Evolutionary conservation across 2,888 invertebrate species (phyloP), one percentile per base, ranked within the genome.

Genomic region (Melieria picta): DNA sequence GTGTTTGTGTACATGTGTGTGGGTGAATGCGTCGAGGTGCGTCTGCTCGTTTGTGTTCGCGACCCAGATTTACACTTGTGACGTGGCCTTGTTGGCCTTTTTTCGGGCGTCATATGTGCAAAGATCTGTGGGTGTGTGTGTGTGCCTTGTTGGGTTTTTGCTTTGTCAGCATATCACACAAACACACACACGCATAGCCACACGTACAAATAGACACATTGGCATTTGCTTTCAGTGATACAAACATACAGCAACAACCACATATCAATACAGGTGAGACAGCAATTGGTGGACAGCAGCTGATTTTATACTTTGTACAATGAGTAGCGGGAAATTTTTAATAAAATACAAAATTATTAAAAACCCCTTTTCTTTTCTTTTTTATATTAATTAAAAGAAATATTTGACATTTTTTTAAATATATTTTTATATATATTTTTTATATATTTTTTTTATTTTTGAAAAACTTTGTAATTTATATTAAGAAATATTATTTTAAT

Each of bases 61-160:
- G 61, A 61, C 61, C 61, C 61, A 61, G 61, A 61, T 61, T 61
- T 61, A 61, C 61, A n/a, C 52, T 43, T 61, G 61, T 61, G 61
- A 45, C 61, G 45, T 43, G 61, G 42, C 61, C 61, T 61, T 61
- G 61, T 45, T 61, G 61, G 45, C 61, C 45, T 61, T 61, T 13
- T 30, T 30, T 30, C 11, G 11, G 42, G 11, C 13, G 4, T 52
- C 52, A 52, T n/a, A 52, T 13, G 43, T 43, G 61, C 45, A 42
- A 11, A 45, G 46, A n/a, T 61, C 30, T 30, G 30, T 30, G 30
- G 30, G 30, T 30, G 30, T 30, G 30, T 30, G 30, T 30, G 30
- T 61, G 45, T 45, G 45, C 7, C 45, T 61, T 13, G 61, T 11
- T 61, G 42, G 61, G 7, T 45, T 10, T 61, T 61, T 61, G 61